Conservation (phyloP, 2,113 vertebrate species). For the Platysteira castanea region DNA sequence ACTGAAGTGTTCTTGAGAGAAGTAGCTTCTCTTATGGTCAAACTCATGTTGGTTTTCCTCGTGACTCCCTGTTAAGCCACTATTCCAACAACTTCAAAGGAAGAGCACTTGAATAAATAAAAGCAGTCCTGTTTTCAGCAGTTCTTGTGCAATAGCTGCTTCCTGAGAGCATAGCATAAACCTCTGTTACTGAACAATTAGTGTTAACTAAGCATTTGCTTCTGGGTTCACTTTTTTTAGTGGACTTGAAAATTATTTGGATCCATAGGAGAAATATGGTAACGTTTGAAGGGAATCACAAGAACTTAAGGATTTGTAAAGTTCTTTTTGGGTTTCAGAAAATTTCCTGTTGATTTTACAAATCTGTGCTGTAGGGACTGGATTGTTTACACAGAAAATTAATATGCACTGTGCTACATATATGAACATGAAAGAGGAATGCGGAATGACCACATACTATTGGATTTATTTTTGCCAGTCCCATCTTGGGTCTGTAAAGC, state of each 20-base stretch:
- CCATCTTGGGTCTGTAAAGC: not conserved
- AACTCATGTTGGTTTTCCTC: not conserved
- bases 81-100: not conserved
- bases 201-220: not conserved
- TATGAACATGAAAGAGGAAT: not conserved
- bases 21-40: not conserved
- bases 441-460: not conserved
- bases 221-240: not conserved
- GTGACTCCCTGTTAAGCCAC: not conserved
- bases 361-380: not conserved
- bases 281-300: not conserved
- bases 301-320: not conserved
- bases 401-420: fast-evolving
- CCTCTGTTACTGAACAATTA: not conserved
- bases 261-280: not conserved
- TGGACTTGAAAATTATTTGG: not conserved
- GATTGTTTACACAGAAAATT: not conserved
- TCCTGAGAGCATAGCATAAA: not conserved
- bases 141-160: not conserved
- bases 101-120: not conserved
- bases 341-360: not conserved
- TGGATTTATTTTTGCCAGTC: not conserved
- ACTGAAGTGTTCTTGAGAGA: not conserved
- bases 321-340: not conserved
- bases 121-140: not conserved